Percentiles rank a stretch among this genome's conserved stretches.
Evolutionary conservation across 2,797 vertebrate genomes (phyloP).

Genomic region (Enteromius paludinosus): DNA sequence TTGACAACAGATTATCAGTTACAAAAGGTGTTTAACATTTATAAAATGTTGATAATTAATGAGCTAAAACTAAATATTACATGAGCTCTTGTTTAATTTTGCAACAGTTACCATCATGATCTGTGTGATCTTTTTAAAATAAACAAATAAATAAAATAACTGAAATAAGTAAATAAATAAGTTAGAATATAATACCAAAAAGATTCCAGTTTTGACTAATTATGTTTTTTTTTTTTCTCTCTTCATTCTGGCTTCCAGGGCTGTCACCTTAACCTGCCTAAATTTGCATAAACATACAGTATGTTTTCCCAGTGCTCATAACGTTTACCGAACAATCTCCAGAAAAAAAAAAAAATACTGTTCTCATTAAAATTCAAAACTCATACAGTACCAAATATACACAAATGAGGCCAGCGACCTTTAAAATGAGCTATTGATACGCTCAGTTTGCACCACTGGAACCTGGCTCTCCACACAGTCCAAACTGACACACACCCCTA

Average conservation of each 20-base stretch:
- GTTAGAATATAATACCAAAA: background rate
- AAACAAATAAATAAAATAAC: background rate
- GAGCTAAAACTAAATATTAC: background rate
- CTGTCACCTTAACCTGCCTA: background rate
- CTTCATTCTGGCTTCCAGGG: constrained; percentile 23
- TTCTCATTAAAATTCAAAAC: constrained; percentile 48
- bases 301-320: constrained; percentile 4
- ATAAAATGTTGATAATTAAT: background rate
- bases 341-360: background rate
- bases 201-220: background rate
- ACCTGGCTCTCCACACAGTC: constrained; percentile 64
- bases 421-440: constrained; percentile 66
- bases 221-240: background rate
- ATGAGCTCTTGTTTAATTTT: background rate
- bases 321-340: background rate
- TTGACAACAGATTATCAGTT: background rate
- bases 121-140: background rate
- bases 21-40: background rate
- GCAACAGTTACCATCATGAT: background rate
- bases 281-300: constrained; percentile 43
- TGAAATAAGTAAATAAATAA: background rate
- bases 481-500: constrained; percentile 64
- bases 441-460: constrained; percentile 56
- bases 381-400: constrained; percentile 54
- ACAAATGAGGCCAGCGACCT: constrained; percentile 70